Evolutionary conservation across 2,797 vertebrate genomes (phyloP), one percentile per base, ranked within the genome.

Genomic region (Lophotriccus pileatus): DNA sequence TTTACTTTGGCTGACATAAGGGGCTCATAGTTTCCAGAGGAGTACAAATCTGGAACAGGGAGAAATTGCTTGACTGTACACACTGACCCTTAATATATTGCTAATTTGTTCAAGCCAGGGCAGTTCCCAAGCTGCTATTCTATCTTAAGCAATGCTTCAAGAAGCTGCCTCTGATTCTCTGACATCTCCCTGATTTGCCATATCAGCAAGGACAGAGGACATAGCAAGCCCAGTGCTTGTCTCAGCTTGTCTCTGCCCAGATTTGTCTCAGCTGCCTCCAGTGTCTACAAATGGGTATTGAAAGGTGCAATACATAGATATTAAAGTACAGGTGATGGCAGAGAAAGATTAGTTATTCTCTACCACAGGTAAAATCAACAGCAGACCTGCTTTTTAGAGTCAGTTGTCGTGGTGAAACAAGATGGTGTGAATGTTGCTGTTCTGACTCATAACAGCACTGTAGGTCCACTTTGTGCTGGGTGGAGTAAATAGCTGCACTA

Each of bases 131-230:
- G 49, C 56, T 87, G 37, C 56, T 92, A 7, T 18, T 85, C 27
- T 36, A 28, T 53, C 49, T 93, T 73, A 89, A 76, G 8, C 44
- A 68, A 17, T 56, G 37, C 41, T 67, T 95, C 49, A 69, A 39
- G 73, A 77, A 84, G 74, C 80, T 86, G 37, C 25, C 24, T 84
- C 66, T 46, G 13, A 41, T 55, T 91, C 18, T 73, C 21, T 85
- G 49, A 47, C 30, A 37, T 46, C 37, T 84, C 30, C 28, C 37
- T 64, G 23, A 64, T 83, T 82, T 92, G 30, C 8, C 8, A 0
- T 46, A 32, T 78, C 64, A 92, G 22, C 75, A 64, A 67, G 69
- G 20, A 63, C 24, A 25, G 2, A 69, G 43, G 55, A 50, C 14
- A 34, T 7, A 14, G 6, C 20, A 37, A 89, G 25, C 24, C 55